Evolutionary conservation across 2,797 vertebrate species (phyloP).

Genomic region (Characodon lateralis): DNA sequence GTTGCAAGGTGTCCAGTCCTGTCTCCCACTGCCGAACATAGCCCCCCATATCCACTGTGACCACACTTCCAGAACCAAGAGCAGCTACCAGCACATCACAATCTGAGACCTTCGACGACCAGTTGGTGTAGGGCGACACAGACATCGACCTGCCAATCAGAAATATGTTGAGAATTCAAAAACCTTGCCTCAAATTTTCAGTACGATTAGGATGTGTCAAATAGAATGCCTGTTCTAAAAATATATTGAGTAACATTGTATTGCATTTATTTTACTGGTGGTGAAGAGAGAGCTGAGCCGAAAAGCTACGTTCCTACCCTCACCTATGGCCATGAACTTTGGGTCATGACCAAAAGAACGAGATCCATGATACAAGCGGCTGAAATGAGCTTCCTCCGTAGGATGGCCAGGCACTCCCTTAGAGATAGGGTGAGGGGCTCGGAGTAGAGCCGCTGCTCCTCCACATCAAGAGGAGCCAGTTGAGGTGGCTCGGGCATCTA

Average conservation of each 20-base stretch:
- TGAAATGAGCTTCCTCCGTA: too few relatives aligned
- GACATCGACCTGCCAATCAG: slow-evolving; percentile 78
- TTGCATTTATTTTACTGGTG: neutral
- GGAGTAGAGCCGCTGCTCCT: too few relatives aligned
- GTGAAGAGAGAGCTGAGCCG: too few relatives aligned
- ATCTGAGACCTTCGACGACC: slow-evolving; percentile 91
- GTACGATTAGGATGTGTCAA: neutral
- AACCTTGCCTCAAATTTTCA: neutral
- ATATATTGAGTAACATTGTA: neutral
- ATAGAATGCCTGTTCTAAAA: neutral
- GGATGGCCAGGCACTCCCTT: too few relatives aligned
- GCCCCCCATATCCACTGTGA: slow-evolving; percentile 93
- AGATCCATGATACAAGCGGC: too few relatives aligned
- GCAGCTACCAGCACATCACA: slow-evolving; percentile 86
- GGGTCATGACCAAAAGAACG: too few relatives aligned
- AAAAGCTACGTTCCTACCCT: too few relatives aligned
- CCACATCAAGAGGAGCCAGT: too few relatives aligned
- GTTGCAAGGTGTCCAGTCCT: slow-evolving; percentile 87
- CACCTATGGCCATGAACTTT: too few relatives aligned
- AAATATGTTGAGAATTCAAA: neutral
- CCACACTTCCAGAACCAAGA: slow-evolving; percentile 84
- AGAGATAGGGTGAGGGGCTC: too few relatives aligned
- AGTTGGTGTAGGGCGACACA: slow-evolving; percentile 90
- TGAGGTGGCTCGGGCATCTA: too few relatives aligned
- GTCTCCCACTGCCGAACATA: slow-evolving; percentile 94